Evolutionary conservation across 92 coral and sea anemone species (phyloP).

Genomic region (Epizoanthus stellaris): DNA sequence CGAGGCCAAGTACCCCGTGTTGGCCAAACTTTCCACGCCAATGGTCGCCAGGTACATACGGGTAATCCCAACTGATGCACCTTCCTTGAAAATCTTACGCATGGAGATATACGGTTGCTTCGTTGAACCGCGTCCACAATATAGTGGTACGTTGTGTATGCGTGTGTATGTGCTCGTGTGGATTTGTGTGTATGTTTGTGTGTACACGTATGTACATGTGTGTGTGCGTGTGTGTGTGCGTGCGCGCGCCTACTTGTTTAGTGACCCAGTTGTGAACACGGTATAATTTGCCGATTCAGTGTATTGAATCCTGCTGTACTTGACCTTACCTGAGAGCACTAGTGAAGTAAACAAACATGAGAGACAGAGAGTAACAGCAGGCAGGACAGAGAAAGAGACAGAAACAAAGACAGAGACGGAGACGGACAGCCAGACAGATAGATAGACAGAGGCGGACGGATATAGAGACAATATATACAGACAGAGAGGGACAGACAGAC

Average conservation of each 20-base stretch:
- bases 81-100: constrained; percentile 69
- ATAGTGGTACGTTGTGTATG: constrained; percentile 55
- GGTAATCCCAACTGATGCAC: constrained; percentile 72
- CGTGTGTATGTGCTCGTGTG: not conserved
- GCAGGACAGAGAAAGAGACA: too few species aligned
- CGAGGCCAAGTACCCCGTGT: constrained; percentile 66
- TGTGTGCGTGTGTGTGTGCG: not conserved
- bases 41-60: constrained; percentile 80
- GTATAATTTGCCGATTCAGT: too few species aligned
- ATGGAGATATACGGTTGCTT: constrained; percentile 89
- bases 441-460: too few species aligned
- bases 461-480: too few species aligned
- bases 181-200: not conserved
- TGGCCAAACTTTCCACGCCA: constrained; percentile 66
- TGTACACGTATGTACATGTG: not conserved
- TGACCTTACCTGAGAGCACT: too few species aligned
- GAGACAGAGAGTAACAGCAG: too few species aligned
- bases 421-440: too few species aligned
- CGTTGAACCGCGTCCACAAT: constrained; percentile 73
- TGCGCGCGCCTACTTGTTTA: not conserved
- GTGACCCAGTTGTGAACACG: too few species aligned
- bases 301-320: too few species aligned
- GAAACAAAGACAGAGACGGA: too few species aligned
- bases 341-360: too few species aligned
- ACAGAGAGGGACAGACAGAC: too few species aligned